These are phyloP conservation scores for Heliconius cydno DNA, from an alignment of 2,888 invertebrate species.

Conservation along the genomic window DNA sequence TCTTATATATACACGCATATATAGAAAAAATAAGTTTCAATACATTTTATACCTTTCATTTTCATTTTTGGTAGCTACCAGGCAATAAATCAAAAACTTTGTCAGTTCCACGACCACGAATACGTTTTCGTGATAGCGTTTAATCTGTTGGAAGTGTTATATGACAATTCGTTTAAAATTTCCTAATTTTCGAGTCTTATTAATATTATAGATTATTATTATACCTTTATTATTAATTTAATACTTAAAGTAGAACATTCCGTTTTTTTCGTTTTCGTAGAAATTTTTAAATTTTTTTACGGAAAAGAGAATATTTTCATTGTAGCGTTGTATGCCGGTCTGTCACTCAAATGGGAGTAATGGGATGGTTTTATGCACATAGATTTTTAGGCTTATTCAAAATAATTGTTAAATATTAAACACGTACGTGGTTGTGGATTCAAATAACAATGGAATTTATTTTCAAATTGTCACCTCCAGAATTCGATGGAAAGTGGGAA, in stretches of 20 bases:
- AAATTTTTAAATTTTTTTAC: background rate
- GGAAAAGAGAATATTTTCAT: too few relatives aligned
- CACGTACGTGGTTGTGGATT: too few relatives aligned
- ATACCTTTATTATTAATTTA: too few relatives aligned
- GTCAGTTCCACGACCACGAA: conserved; percentile 37
- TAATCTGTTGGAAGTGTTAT: conserved; percentile 15
- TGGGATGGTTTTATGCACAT: too few relatives aligned
- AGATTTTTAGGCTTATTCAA: too few relatives aligned
- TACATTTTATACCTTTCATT: conserved; percentile 14
- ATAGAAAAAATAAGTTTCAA: background rate
- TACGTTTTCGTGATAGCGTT: conserved; percentile 25
- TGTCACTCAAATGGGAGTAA: too few relatives aligned
- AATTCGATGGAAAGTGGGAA: too few relatives aligned
- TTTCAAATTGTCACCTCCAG: too few relatives aligned
- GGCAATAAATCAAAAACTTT: conserved; percentile 44
- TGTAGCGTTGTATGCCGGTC: too few relatives aligned
- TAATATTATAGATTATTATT: too few relatives aligned
- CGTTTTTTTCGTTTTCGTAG: background rate
- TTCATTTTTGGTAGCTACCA: conserved; percentile 22
- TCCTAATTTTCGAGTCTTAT: background rate
- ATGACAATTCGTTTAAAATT: background rate
- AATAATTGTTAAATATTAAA: too few relatives aligned
- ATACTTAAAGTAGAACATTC: background rate
- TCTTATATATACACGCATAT: background rate
- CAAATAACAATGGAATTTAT: too few relatives aligned